These are phyloP conservation scores for Picathartes gymnocephalus DNA, from an alignment of 2,113 vertebrate genomes.

Conservation along the genomic window DNA sequence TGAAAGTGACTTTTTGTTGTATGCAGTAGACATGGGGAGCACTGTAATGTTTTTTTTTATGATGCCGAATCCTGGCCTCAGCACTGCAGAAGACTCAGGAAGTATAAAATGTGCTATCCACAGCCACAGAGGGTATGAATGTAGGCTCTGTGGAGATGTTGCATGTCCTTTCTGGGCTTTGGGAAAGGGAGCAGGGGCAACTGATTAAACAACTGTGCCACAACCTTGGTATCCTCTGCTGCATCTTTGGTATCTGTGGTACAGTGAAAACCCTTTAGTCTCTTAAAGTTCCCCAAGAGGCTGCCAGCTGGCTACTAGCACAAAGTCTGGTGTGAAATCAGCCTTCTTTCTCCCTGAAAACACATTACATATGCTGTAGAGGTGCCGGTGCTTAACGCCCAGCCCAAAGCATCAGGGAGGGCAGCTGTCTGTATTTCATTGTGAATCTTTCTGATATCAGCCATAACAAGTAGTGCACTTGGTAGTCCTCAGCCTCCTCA, in stretches of 20 bases:
- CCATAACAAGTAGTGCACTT: neutral
- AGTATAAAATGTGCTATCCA: neutral
- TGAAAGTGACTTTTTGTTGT: neutral
- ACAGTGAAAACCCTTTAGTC: neutral
- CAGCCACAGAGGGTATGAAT: neutral
- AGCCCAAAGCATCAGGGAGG: neutral
- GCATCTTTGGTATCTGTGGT: neutral
- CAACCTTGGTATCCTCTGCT: neutral
- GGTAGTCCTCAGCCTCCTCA: neutral
- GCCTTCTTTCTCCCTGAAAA: neutral
- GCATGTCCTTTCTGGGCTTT: neutral
- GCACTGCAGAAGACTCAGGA: neutral
- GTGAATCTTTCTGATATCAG: neutral
- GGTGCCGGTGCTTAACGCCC: neutral
- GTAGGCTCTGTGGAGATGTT: neutral
- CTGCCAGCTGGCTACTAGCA: neutral
- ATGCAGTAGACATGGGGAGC: neutral
- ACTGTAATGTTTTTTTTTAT: neutral
- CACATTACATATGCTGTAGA: neutral
- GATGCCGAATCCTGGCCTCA: neutral
- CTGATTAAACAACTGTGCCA: neutral
- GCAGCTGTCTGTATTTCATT: neutral
- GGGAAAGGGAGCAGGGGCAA: neutral
- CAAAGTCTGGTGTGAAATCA: neutral
- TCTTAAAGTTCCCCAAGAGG: neutral